A percentile compares a stretch with the other conserved stretches of the same genome.
Evolutionary conservation across 2,888 invertebrate species (phyloP).

Genomic region (Tipula confusa): DNA sequence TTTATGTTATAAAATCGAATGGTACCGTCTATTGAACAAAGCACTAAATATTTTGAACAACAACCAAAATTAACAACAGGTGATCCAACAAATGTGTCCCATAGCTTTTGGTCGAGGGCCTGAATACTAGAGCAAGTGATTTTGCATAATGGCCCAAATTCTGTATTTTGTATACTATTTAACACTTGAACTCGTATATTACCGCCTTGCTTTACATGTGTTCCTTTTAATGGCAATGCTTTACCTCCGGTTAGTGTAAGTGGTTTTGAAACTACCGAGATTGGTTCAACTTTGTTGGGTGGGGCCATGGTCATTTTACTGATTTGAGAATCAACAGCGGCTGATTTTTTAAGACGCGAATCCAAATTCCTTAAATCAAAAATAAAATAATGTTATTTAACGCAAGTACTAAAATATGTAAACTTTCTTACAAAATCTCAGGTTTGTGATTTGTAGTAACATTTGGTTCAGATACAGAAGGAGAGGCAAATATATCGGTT

Average conservation of each 20-base stretch:
- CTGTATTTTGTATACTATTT: slow-evolving; percentile 52
- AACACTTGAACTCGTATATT: slow-evolving; percentile 52
- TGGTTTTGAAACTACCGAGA: slow-evolving; percentile 4
- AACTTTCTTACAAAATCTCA: background rate
- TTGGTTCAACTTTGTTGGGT: background rate
- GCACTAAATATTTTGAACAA: slow-evolving; percentile 45
- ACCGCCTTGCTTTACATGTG: slow-evolving; percentile 48
- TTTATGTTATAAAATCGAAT: slow-evolving; percentile 44
- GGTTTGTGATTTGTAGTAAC: background rate
- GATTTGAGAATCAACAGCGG: slow-evolving; percentile 36
- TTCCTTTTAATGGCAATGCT: slow-evolving; percentile 36
- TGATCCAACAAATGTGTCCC: slow-evolving; percentile 64
- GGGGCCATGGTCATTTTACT: slow-evolving; percentile 31
- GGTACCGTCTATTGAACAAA: slow-evolving; percentile 48
- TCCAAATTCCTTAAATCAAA: slow-evolving; percentile 41
- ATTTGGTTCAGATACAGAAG: background rate
- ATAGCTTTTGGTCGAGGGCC: slow-evolving; percentile 57
- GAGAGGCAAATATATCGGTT: background rate
- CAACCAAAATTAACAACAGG: slow-evolving; percentile 47
- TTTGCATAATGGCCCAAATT: slow-evolving; percentile 58
- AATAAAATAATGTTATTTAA: no score
- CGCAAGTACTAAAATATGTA: background rate
- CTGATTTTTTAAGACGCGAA: slow-evolving; percentile 41
- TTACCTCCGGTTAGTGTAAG: slow-evolving; percentile 34
- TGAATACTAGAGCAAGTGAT: slow-evolving; percentile 54